Percentiles rank a stretch among this genome's conserved stretches.
Evolutionary conservation across 2,113 vertebrate genomes (phyloP).

Genomic region (Nothoprocta pentlandii): DNA sequence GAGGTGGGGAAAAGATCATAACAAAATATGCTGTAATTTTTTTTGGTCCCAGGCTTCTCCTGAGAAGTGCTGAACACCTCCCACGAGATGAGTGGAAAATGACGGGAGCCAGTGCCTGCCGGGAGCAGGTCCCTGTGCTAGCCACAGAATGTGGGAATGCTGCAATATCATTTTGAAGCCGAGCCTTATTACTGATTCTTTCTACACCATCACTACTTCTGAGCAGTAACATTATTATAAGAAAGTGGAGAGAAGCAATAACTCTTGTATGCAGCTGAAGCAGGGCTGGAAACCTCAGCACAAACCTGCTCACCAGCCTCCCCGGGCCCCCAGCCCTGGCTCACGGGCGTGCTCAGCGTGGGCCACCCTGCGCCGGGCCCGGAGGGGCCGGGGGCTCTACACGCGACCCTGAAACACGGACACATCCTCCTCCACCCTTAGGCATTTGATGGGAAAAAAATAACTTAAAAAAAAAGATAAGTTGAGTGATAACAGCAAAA

Average conservation of each 20-base stretch:
- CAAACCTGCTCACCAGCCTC: background rate
- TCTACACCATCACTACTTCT: background rate
- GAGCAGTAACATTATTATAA: background rate
- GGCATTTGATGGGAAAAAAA: background rate
- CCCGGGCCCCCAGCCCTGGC: background rate
- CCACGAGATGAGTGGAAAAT: background rate
- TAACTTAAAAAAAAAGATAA: background rate
- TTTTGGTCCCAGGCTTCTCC: background rate
- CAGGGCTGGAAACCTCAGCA: background rate
- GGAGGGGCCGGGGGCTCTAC: background rate
- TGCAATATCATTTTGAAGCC: background rate
- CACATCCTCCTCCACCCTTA: background rate
- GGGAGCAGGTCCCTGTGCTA: background rate
- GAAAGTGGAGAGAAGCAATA: background rate
- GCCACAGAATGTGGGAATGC: background rate
- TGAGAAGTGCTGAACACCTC: rapidly evolving
- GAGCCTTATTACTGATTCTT: background rate
- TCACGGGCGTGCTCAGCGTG: too few species aligned
- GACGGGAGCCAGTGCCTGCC: background rate
- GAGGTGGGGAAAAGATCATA: rapidly evolving
- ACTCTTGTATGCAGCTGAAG: background rate
- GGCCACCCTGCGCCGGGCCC: too few species aligned
- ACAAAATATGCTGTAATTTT: background rate
- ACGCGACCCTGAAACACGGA: background rate
- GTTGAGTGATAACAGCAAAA: background rate